These are phyloP conservation scores for Lepus timidus DNA, from an alignment of 2,113 vertebrate genomes.

Conservation along the genomic window DNA sequence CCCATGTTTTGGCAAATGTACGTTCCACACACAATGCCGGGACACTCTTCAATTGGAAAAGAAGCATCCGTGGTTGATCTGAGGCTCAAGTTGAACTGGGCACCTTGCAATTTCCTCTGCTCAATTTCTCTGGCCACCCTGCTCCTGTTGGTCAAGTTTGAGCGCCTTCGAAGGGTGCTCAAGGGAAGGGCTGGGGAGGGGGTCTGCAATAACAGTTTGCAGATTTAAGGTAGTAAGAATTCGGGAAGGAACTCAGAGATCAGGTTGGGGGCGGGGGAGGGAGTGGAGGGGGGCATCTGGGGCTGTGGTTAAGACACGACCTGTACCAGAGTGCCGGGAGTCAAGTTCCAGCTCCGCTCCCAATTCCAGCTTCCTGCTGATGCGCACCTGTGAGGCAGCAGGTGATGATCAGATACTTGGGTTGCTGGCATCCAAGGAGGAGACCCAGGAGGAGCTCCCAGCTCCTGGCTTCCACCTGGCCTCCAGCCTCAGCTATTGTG, in stretches of 20 bases:
- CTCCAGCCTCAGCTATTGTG: too few species aligned
- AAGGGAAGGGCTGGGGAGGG: not conserved
- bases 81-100: not conserved
- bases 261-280: too few species aligned
- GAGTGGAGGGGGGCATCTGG: not conserved
- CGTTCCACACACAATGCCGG: not conserved
- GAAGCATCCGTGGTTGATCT: not conserved
- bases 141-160: not conserved
- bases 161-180: not conserved
- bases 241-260: not conserved
- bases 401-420: too few species aligned
- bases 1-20: not conserved
- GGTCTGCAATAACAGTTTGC: not conserved
- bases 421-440: too few species aligned
- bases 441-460: too few species aligned
- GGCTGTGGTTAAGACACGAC: too few species aligned
- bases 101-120: not conserved
- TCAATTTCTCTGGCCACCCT: not conserved
- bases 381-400: too few species aligned
- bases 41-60: not conserved
- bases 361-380: too few species aligned
- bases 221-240: accelerated
- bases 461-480: too few species aligned
- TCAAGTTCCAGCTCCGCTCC: too few species aligned
- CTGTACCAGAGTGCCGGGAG: too few species aligned